Evolutionary conservation across 2,797 vertebrate genomes (phyloP), one percentile per base, ranked within the genome.

Genomic region (Zenarchopterus dispar): DNA sequence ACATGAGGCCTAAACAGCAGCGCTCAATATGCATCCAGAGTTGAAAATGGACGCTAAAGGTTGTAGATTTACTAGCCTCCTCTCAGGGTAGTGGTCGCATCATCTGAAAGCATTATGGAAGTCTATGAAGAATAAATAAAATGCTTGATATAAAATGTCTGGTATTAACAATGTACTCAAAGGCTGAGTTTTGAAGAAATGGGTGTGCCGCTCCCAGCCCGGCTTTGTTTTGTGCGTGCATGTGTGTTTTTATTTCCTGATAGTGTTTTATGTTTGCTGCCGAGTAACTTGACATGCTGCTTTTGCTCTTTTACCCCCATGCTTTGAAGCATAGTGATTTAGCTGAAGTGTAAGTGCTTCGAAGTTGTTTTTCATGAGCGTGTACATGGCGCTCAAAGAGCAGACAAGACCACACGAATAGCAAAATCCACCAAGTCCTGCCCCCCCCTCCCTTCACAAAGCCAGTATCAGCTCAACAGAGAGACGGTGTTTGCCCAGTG

Each of bases 121-220:
- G 84, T 82, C 77, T 85, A 81, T 66, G 81, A 85, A 86, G 83
- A 89, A 85, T 83, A 88, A 89, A 91, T 90, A 89, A 91, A 91
- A 89, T 62, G 86, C 83, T 84, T 83, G 83, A 91, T 89, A 92
- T 89, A 92, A 92, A 91, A 90, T 76, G 85, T 91, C 83, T 86
- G 84, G 85, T 80, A 89, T 90, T 92, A 91, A 91, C 70, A 75
- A 80, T 75, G 81, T 63, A 78, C 62, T 75, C 84, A 81, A 60
- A 85, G 73, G 73, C 68, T 82, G 68, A 67, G 82, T 77, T 89
- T 85, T 73, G 65, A 67, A 81, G 84, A 60, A 73, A 87, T 76
- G 84, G 83, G 86, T 84, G 89, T 78, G 89, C 67, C 73, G 26
- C 28, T 72, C 48, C 70, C 69, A 62, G 45, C 56, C 33, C 48